Conservation (phyloP, 2,797 vertebrate genomes). For the Ctenopoma kingsleyae region DNA sequence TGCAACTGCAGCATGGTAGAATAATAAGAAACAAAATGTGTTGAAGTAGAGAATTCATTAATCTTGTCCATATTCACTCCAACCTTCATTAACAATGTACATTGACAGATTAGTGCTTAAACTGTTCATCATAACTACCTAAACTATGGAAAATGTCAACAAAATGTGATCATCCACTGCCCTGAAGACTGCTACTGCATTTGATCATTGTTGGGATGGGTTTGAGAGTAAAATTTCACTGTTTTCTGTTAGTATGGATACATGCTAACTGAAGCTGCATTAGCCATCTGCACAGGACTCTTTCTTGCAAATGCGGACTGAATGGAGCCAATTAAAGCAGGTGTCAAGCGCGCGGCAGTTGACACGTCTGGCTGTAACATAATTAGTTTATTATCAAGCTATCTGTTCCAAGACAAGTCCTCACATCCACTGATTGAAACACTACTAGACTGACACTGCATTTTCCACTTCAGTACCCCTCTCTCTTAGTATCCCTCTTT, state of each 20-base stretch:
- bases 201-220: neutral
- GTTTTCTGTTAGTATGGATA: neutral
- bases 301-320: neutral
- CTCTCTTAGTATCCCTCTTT: constrained; percentile 5
- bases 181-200: too few relatives aligned
- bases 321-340: constrained; percentile 18
- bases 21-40: constrained; percentile 32
- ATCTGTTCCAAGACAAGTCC: constrained; percentile 45
- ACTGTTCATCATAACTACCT: neutral
- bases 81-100: constrained; percentile 31
- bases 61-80: constrained; percentile 36
- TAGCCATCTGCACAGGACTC: neutral
- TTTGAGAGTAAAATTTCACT: neutral
- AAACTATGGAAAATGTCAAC: too few relatives aligned
- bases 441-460: constrained; percentile 43
- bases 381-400: constrained; percentile 66
- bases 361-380: constrained; percentile 53
- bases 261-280: neutral
- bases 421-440: constrained; percentile 55
- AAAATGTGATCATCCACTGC: too few relatives aligned
- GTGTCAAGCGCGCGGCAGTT: constrained; percentile 42
- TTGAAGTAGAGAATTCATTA: constrained; percentile 30
- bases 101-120: constrained; percentile 14
- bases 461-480: constrained; percentile 51
- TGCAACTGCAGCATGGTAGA: constrained; percentile 29